Conservation (phyloP, 2,113 vertebrate species). For the Chaetura pelagica region DNA sequence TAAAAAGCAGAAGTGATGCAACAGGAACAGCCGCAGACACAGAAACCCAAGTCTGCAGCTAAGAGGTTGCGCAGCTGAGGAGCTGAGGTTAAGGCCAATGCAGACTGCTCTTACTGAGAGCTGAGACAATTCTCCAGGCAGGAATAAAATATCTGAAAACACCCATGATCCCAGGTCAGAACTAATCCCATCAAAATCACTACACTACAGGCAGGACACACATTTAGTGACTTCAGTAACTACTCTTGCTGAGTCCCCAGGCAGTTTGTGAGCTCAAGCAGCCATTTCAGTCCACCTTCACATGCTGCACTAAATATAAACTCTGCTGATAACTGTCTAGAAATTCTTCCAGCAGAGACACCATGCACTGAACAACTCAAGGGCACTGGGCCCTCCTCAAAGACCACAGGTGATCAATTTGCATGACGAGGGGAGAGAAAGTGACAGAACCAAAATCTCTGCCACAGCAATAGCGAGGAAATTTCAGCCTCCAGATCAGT, state of each 20-base stretch:
- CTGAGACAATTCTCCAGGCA: neutral
- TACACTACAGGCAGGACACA: neutral
- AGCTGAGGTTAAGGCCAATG: neutral
- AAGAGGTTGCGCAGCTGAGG: neutral
- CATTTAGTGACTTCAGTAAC: neutral
- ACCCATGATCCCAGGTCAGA: neutral
- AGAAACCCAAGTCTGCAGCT: neutral
- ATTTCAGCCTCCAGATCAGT: neutral
- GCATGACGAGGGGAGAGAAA: neutral
- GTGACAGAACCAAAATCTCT: neutral
- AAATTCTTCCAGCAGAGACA: neutral
- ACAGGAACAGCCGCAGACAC: neutral
- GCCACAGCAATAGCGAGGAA: neutral
- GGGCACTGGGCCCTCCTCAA: neutral
- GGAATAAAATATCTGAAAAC: neutral
- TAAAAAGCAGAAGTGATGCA: slow-evolving; percentile 39
- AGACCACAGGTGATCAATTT: neutral
- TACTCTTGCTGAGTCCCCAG: neutral
- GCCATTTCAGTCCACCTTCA: slow-evolving; percentile 10
- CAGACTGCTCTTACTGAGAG: neutral
- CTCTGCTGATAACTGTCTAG: neutral
- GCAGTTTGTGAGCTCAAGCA: neutral
- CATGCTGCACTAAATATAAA: slow-evolving; percentile 1
- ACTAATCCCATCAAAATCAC: neutral
- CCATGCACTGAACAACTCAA: neutral